These are phyloP conservation scores for Druon quercuslanigerum DNA, from an alignment of 1,140 invertebrate species.

Conservation along the genomic window DNA sequence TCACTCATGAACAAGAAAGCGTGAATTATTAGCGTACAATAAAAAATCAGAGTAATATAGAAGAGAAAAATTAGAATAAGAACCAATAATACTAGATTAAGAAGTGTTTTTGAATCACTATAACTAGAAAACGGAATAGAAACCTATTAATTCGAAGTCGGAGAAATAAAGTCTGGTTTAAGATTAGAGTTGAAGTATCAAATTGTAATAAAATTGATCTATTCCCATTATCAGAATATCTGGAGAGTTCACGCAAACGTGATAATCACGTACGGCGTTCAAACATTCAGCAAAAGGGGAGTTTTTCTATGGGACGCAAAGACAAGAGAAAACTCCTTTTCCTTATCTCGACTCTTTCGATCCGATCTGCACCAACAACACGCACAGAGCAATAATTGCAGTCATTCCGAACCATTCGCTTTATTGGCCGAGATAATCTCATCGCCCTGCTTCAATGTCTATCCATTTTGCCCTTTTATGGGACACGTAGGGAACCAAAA, in stretches of 20 bases:
- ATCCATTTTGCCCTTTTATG: slow-evolving; percentile 65
- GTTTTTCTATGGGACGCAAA: slow-evolving; percentile 9
- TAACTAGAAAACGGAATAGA: not conserved
- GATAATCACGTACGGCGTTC: slow-evolving; percentile 9
- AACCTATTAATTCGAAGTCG: slow-evolving; percentile 17
- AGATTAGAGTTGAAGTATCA: not conserved
- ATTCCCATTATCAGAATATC: slow-evolving; percentile 21
- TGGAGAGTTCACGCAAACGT: not conserved
- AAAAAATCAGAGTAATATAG: no score
- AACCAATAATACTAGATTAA: no score
- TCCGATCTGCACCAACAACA: slow-evolving; percentile 49
- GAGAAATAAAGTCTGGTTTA: not conserved
- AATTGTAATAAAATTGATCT: slow-evolving; percentile 4
- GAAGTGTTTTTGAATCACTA: no score
- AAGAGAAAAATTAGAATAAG: no score
- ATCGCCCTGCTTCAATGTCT: slow-evolving; percentile 65
- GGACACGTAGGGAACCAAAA: slow-evolving; percentile 48
- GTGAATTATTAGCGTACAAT: no score
- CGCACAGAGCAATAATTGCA: slow-evolving; percentile 69
- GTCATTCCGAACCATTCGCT: slow-evolving; percentile 69
- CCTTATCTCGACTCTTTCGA: slow-evolving; percentile 3
- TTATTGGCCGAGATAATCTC: slow-evolving; percentile 70
- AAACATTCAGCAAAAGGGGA: slow-evolving; percentile 14
- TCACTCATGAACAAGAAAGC: no score
- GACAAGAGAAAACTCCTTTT: slow-evolving; percentile 23